These are phyloP conservation scores for Mylabris sibirica DNA, from an alignment of 2,888 invertebrate species.

Conservation along the genomic window DNA sequence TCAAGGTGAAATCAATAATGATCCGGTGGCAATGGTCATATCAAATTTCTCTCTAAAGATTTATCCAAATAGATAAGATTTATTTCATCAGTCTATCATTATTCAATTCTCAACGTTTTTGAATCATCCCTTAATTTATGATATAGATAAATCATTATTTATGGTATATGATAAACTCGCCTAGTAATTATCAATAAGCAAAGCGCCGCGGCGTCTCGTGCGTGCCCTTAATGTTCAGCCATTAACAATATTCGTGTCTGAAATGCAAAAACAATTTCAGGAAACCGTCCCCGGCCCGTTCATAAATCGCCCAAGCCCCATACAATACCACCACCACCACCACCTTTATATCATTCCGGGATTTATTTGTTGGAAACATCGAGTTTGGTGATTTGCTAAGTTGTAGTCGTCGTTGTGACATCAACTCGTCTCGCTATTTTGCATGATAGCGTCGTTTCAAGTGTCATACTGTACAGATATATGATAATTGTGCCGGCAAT, in stretches of 20 bases:
- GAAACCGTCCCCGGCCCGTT: constrained; percentile 37
- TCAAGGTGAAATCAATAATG: constrained; percentile 15
- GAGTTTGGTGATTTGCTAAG: constrained; percentile 31
- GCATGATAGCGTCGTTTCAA: constrained; percentile 58
- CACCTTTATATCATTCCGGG: constrained; percentile 10
- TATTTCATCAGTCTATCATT: not conserved
- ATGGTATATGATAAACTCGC: constrained; percentile 45
- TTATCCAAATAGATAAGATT: not conserved
- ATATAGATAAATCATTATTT: constrained; percentile 39
- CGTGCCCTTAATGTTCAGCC: constrained; percentile 43
- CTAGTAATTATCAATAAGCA: constrained; percentile 46
- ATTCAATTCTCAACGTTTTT: not conserved
- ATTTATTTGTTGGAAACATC: constrained; percentile 27
- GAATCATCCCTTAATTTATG: constrained; percentile 32
- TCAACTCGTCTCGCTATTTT: constrained; percentile 48
- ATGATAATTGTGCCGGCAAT: constrained; percentile 58
- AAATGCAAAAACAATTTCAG: constrained; percentile 45
- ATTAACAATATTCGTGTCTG: constrained; percentile 44
- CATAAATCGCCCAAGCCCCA: constrained; percentile 35
- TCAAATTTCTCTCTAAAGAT: not conserved
- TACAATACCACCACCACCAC: constrained; percentile 10
- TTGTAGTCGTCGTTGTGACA: constrained; percentile 26
- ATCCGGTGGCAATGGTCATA: not conserved
- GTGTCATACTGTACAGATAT: constrained; percentile 59
- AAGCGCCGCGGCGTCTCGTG: constrained; percentile 38